A percentile compares a stretch with the other conserved stretches of the same genome.
phyloP scores from a whole-genome alignment of 2,888 invertebrate genomes.

The Dasypogon diadema region DNA sequence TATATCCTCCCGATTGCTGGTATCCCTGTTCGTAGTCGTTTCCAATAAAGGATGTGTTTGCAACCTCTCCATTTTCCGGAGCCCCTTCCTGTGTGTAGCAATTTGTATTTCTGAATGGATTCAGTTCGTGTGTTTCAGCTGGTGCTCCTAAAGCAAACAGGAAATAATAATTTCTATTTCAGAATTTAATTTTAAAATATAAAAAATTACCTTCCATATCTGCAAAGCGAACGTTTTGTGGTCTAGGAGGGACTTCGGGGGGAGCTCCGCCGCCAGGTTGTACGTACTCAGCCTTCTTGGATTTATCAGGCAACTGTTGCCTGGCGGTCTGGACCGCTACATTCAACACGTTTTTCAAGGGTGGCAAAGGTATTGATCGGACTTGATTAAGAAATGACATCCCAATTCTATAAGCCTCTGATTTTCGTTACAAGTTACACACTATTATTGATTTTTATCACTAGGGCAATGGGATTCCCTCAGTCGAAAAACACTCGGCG shows the following conservation, averaged over 20 bases:
- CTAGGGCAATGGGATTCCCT: conserved; percentile 4
- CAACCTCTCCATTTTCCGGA: conserved; percentile 62
- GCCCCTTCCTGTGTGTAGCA: conserved; percentile 50
- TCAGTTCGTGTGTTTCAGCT: conserved; percentile 65
- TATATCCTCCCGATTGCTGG: conserved; percentile 66
- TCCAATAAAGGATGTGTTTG: conserved; percentile 66
- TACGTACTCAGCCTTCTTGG: conserved; percentile 70
- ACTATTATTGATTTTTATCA: conserved; percentile 48
- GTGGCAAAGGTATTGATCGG: conserved; percentile 79
- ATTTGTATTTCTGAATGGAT: conserved; percentile 67
- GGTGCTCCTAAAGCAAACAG: conserved; percentile 51
- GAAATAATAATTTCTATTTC: conserved; percentile 1
- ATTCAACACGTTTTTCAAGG: conserved; percentile 81
- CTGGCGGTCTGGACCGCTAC: conserved; percentile 86
- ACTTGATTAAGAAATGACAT: conserved; percentile 74
- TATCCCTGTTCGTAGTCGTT: conserved; percentile 67
- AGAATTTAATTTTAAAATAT: no score
- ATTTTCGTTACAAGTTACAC: conserved; percentile 21
- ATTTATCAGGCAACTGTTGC: conserved; percentile 79
- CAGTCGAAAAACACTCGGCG: background rate
- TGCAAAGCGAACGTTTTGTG: conserved; percentile 72
- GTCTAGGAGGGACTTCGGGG: conserved; percentile 64
- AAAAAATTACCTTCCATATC: conserved; percentile 61
- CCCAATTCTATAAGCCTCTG: background rate
- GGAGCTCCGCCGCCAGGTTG: conserved; percentile 62